These are phyloP conservation scores for Heliconius hewitsoni DNA, from an alignment of 1,140 invertebrate genomes.

Conservation along the genomic window DNA sequence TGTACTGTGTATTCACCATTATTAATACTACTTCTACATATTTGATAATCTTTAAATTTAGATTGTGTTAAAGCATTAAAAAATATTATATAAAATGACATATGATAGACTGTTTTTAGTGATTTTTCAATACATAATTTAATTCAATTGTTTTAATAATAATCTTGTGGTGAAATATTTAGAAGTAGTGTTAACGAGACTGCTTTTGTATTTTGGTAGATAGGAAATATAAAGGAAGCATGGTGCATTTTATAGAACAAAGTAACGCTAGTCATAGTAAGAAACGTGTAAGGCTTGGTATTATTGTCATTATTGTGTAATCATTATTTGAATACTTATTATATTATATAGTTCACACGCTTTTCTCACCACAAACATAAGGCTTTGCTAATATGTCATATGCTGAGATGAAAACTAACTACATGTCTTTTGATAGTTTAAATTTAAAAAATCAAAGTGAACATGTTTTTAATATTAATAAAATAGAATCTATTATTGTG, in stretches of 20 bases:
- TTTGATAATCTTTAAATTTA: background rate
- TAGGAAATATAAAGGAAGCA: slow-evolving; percentile 45
- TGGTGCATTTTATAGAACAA: slow-evolving; percentile 55
- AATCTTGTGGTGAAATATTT: background rate
- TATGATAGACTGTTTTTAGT: too few relatives aligned
- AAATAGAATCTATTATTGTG: slow-evolving; percentile 10
- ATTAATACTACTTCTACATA: background rate
- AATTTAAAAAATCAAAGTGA: background rate
- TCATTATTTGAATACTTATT: slow-evolving; percentile 24
- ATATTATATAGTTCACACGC: slow-evolving; percentile 23
- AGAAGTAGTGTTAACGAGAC: slow-evolving; percentile 26
- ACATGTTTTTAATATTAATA: background rate
- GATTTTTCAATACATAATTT: background rate
- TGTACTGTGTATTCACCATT: background rate
- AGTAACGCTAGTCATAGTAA: slow-evolving; percentile 56
- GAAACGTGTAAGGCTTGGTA: slow-evolving; percentile 37
- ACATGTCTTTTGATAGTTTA: background rate
- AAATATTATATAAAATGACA: too few relatives aligned
- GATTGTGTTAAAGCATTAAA: too few relatives aligned
- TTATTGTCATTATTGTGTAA: slow-evolving; percentile 39
- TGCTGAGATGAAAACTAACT: background rate
- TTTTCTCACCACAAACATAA: slow-evolving; percentile 11
- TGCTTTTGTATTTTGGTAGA: slow-evolving; percentile 39
- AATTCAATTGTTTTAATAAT: background rate
- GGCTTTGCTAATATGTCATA: background rate